Evolutionary conservation across 1,140 invertebrate species (phyloP), one percentile per base, ranked within the genome.

Genomic region (Megathymus violae): DNA sequence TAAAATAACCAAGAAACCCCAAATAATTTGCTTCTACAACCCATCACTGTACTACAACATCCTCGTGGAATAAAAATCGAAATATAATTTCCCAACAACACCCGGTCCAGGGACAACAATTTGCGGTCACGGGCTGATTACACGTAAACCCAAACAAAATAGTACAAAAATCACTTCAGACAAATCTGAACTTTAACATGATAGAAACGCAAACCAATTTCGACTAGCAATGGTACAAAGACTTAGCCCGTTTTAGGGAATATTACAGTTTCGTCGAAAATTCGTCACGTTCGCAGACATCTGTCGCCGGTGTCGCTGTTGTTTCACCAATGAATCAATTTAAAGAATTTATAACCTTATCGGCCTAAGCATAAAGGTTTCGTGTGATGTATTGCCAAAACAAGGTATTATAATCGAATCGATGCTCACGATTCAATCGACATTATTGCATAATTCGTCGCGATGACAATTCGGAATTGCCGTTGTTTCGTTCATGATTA

Each of bases 201-300:
- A 54, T 64, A 78, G 27, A 67, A 67, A 67, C 31, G 25, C 64
- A 67, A 74, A 52, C 69, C 7, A 17, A 13, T 1, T 62, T 44
- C 14, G 22, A 44, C 6, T 6, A 11, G n/a, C 41, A 15, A 13
- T 22, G 36, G 31, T 11, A 10, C 0, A 14, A 31, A 25, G 62
- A 41, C 48, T 71, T 70, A 43, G 54, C 47, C 62, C 67, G 68
- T 74, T 76, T 75, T 68, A n/a, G n/a, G 52, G 62, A 58, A 51
- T 51, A 62, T 72, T 58, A 25, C 69, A 68, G 71, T 77, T 82
- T 81, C 76, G 78, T 82, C 82, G 68, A 88, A 54, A 88, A 90
- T 90, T 90, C 88, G 88, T 90, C 88, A 90, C 88, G 88, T 88
- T 80, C 80, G 68, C 74, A 71, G 79, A 86, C 88, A 90, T 88